A percentile compares a stretch with the other conserved stretches of the same genome.
Evolutionary conservation across 2,797 vertebrate genomes (phyloP).

Genomic region (Poeciliopsis gracilis): DNA sequence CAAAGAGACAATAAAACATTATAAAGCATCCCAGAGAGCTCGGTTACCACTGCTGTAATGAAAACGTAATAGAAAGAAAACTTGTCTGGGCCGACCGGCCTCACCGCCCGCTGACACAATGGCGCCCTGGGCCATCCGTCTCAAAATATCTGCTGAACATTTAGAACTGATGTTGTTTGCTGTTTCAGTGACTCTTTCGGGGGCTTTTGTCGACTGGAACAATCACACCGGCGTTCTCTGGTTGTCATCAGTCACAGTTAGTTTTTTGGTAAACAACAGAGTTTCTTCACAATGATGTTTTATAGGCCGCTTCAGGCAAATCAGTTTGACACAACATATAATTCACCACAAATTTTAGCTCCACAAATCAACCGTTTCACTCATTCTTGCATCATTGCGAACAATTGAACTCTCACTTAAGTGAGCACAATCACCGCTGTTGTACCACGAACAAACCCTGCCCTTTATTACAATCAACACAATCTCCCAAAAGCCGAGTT

Average conservation of each 20-base stretch:
- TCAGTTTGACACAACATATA: background rate
- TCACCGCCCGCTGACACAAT: background rate
- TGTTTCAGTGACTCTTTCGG: background rate
- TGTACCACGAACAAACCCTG: conserved; percentile 18
- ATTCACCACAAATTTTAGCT: background rate
- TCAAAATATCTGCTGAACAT: background rate
- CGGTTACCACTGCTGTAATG: background rate
- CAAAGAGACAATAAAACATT: background rate
- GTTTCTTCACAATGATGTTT: background rate
- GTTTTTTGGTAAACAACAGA: background rate
- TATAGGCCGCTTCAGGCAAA: background rate
- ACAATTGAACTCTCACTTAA: background rate
- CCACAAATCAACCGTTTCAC: conserved; percentile 8
- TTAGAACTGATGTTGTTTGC: background rate
- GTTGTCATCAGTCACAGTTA: background rate
- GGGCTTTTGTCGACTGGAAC: background rate
- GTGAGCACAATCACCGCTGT: background rate
- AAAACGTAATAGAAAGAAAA: background rate
- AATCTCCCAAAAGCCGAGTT: conserved; percentile 32
- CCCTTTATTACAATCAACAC: conserved; percentile 32
- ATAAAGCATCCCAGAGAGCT: background rate
- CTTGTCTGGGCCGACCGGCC: background rate
- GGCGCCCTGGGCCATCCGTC: background rate
- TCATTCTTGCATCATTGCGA: conserved; percentile 3
- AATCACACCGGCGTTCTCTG: background rate